Evolutionary conservation across 2,113 vertebrate genomes (phyloP).

Genomic region (Bufo bufo): DNA sequence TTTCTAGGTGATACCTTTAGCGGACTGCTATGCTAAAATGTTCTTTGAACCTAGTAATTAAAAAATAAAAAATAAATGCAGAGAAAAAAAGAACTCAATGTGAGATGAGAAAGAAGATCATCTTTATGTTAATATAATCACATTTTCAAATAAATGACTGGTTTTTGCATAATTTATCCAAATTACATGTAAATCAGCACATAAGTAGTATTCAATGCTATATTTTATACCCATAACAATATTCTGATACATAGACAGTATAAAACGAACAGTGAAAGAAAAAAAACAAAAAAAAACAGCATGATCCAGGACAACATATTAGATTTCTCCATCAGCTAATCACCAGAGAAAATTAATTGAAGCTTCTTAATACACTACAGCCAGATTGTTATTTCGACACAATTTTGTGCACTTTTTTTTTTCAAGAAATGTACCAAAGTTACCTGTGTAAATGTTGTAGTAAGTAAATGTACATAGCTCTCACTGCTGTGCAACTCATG

Average conservation of each 20-base stretch:
- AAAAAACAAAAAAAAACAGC: not conserved
- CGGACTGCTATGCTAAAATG: no score
- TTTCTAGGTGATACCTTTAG: no score
- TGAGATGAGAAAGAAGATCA: not conserved
- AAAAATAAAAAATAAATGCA: no score
- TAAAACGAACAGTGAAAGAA: not conserved
- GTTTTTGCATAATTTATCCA: conserved; percentile 29
- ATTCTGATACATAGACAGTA: not conserved
- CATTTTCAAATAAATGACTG: conserved; percentile 24
- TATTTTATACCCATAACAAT: not conserved
- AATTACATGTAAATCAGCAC: conserved; percentile 22
- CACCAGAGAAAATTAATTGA: conserved; percentile 37
- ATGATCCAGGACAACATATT: not conserved
- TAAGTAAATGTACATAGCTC: conserved; percentile 65
- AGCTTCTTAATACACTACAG: conserved; percentile 15
- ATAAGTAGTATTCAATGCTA: not conserved
- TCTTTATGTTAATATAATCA: conserved; percentile 41
- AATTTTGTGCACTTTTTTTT: conserved; percentile 39
- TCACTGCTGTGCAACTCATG: conserved; percentile 71
- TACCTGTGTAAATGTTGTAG: conserved; percentile 61
- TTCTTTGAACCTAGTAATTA: no score
- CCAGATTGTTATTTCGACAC: conserved; percentile 26
- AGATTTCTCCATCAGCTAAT: conserved; percentile 22
- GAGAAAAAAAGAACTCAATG: not conserved
- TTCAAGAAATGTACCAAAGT: conserved; percentile 60